Base-by-base conservation (phyloP, 1,140 invertebrate genomes). In the Anadara kagoshimensis region DNA sequence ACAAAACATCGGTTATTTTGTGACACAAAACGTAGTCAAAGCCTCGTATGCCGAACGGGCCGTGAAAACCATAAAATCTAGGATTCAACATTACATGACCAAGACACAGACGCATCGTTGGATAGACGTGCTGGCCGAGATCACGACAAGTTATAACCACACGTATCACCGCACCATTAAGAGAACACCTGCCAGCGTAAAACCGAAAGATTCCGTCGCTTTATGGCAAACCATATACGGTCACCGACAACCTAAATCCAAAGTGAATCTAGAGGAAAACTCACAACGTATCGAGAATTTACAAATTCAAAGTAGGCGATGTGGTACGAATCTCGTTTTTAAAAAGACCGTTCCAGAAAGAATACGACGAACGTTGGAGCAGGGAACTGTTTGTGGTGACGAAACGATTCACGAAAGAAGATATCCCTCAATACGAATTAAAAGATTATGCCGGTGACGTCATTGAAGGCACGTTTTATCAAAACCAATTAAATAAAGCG, bases 361-460 rank as follows among this genome's bases (percentile, higher is more conserved):
- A 75, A 59, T 75, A 75, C 51, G 73, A 69, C 45, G 66, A 75
- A 65, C 44, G 67, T 1, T 75, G 43, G 59, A 44, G 51, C 20
- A 41, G 66, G 24, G 73, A 69, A 54, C 44, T 69, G 26, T 75
- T 69, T 59, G 53, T 69, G 24, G 24, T 75, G 24, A 70, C 20
- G 16, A 22, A 61, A 49, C 22, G 67, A 4, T 44, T 29, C 20
- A 51, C 53, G 44, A 58, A 20, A n/a, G 49, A 75, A 45, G 26
- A 43, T 47, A 49, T 70, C 36, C 45, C 73, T 16, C 49, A 63
- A 14, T 75, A 75, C 24, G 22, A n/a, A 20, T n/a, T 75, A 11
- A 75, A 75, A 66, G 63, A 75, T 70, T 75, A 70, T 20, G 53
- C 29, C 5, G 62, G 73, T 18, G 73, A 75, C n/a, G 20, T 44